Conservation (phyloP, 2,797 vertebrate genomes). For the Poliocrania exsul region DNA sequence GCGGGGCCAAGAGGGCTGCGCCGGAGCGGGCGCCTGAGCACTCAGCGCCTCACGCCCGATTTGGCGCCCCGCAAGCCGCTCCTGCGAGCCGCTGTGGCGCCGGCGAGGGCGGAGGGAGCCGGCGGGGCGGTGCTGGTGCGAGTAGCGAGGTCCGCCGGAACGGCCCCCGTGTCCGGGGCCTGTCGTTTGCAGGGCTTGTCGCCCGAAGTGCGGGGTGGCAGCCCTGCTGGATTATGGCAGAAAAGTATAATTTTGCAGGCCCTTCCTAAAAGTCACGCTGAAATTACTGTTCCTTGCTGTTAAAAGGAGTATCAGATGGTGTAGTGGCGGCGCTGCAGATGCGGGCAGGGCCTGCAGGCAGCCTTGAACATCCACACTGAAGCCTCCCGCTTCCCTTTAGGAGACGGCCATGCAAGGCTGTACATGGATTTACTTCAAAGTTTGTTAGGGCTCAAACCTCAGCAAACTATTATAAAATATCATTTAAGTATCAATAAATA, state of each 20-base stretch:
- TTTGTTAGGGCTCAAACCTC: background rate
- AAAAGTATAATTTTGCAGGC: fast-evolving
- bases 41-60: fast-evolving
- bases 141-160: no score
- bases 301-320: background rate
- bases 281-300: background rate
- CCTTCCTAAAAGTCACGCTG: background rate
- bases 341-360: fast-evolving
- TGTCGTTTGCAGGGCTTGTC: background rate
- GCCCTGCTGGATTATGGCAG: fast-evolving
- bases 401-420: fast-evolving
- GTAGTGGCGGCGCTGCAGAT: fast-evolving
- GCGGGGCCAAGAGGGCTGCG: no score
- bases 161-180: background rate
- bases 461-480: background rate
- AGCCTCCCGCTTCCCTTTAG: fast-evolving
- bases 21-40: no score
- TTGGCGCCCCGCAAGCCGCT: fast-evolving
- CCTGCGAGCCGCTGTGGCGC: background rate
- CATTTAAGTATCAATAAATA: background rate
- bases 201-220: background rate
- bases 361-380: fast-evolving
- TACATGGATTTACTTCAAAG: background rate
- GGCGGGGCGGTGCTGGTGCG: no score
- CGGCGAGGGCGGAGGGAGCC: no score